Evolutionary conservation across 2,888 invertebrate genomes (phyloP).

Genomic region (Lutraria lutraria): DNA sequence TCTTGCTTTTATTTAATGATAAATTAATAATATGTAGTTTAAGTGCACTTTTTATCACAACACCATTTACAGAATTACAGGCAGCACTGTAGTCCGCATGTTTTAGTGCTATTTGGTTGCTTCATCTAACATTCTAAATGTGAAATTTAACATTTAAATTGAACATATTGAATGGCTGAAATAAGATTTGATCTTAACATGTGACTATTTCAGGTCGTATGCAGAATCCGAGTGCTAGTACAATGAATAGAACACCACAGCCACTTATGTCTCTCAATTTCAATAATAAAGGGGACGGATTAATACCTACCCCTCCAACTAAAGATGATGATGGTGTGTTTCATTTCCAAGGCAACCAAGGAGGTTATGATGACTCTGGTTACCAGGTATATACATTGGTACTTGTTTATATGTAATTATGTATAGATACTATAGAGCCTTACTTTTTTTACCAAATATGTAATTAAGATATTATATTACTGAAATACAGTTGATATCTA

Average conservation of each 20-base stretch:
- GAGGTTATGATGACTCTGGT: slow-evolving; percentile 67
- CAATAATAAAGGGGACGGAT: slow-evolving; percentile 57
- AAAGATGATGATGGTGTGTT: slow-evolving; percentile 28
- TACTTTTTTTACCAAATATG: too few relatives aligned
- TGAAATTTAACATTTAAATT: neutral
- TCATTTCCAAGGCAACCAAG: slow-evolving; percentile 48
- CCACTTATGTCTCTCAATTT: slow-evolving; percentile 44
- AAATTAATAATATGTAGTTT: too few relatives aligned
- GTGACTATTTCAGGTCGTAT: neutral
- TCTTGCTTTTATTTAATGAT: too few relatives aligned
- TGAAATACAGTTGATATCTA: too few relatives aligned
- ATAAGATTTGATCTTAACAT: neutral
- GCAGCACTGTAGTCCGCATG: too few relatives aligned
- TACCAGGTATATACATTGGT: slow-evolving; percentile 54
- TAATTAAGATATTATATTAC: too few relatives aligned
- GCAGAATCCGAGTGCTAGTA: neutral
- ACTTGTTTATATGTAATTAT: too few relatives aligned
- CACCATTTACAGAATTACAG: too few relatives aligned
- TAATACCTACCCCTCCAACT: slow-evolving; percentile 50
- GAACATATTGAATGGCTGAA: neutral
- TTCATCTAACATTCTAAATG: too few relatives aligned
- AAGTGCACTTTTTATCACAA: too few relatives aligned
- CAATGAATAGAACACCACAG: slow-evolving; percentile 33
- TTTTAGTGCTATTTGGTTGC: too few relatives aligned
- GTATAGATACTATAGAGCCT: too few relatives aligned